Evolutionary conservation across 37 sponge, comb jelly and placozoan genomes (phyloP), one percentile per base, ranked within the genome.

Genomic region (Cliona cf. orientalis): DNA sequence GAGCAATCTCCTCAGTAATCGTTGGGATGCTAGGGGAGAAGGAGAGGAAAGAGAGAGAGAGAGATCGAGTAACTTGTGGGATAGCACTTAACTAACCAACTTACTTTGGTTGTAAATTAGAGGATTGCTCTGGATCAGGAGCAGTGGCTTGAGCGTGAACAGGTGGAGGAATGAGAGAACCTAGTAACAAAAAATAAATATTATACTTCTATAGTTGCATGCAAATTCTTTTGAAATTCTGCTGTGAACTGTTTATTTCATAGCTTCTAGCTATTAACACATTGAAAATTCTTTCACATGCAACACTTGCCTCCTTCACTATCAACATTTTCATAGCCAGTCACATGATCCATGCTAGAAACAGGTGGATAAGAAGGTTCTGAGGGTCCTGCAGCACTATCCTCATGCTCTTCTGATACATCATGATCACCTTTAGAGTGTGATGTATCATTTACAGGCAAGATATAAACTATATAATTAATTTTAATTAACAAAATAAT

Each of bases 1-100:
- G 55, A 23, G 89, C 93, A 56, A 75, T 69, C 12, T 88, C 89
- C 68, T 92, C 89, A 38, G 82, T 59, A 19, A 92, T 74, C 21
- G 78, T 69, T 1, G 89, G 89, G 21, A 80, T 78, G 46, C 81
- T 84, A 39, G 12, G 22, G 26, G 56, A 40, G 19, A 4, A 68
- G n/a, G n/a, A n/a, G n/a, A 59, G 4, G 35, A 29, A 33, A 29
- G 66, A 65, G 35, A 29, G 32, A 29, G 37, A 65, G 35, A 65
- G 66, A 31, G 66, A 61, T 21, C 5, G 63, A n/a, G 63, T 25
- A 28, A n/a, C 26, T 25, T 9, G 14, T 9, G 14, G 53, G 14
- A 25, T 11, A 25, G 25, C 25, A 63, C 7, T 38, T 61, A 34
- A 61, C 22, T 21, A 19, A 29, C 14, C 14, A 37, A 33, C 72